These are phyloP conservation scores for Epizoanthus stellaris DNA, from an alignment of 92 coral and sea anemone genomes.

Conservation along the genomic window DNA sequence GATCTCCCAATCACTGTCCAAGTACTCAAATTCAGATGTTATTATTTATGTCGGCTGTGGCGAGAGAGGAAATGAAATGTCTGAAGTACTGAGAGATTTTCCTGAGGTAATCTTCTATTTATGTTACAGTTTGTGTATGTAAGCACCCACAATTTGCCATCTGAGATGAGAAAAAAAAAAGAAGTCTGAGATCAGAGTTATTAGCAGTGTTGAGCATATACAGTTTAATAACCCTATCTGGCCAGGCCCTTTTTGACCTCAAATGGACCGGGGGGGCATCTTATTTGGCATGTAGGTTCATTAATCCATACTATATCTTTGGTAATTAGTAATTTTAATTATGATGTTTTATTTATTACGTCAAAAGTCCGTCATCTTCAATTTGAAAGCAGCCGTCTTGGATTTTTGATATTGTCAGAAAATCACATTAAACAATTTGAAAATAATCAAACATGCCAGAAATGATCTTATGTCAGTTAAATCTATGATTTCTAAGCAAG, in stretches of 20 bases:
- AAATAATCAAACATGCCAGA: no score
- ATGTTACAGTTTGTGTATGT: not conserved
- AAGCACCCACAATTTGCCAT: not conserved
- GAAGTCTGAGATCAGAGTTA: not conserved
- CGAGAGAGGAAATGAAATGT: constrained; percentile 99
- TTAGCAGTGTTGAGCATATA: not conserved
- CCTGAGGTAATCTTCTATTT: constrained; percentile 79
- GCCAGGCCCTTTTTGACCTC: not conserved
- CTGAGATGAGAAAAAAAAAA: not conserved
- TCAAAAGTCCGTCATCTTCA: no score
- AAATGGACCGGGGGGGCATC: not conserved
- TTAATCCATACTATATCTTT: not conserved
- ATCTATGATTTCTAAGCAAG: no score
- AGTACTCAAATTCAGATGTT: constrained; percentile 98
- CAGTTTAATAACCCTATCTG: not conserved
- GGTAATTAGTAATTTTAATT: not conserved
- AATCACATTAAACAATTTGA: no score
- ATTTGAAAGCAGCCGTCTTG: no score
- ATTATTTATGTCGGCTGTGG: constrained; percentile 99
- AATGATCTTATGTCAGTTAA: no score
- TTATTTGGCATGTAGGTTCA: not conserved
- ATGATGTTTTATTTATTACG: no score
- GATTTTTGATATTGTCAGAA: no score
- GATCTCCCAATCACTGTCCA: constrained; percentile 98
- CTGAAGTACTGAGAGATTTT: constrained; percentile 99